Percentiles rank a stretch among this genome's conserved stretches.
Conservation (phyloP, 2,797 vertebrate genomes). For the Enteromius thamalakanensis region DNA sequence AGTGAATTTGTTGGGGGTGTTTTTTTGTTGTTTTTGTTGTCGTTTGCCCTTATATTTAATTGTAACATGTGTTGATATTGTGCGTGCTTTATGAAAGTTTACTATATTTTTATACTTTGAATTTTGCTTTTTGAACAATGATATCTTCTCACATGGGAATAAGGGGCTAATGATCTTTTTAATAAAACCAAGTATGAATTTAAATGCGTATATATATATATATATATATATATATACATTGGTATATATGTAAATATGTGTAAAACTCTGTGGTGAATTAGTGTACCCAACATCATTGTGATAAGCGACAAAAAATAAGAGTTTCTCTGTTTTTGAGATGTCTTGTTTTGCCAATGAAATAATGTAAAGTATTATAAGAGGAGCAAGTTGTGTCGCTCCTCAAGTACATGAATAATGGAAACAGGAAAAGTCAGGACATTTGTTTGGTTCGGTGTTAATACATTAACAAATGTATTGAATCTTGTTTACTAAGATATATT, state of each 20-base stretch:
- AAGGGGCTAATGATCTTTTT: conserved; percentile 85
- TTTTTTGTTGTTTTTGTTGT: conserved; percentile 57
- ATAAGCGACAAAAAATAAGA: conserved; percentile 37
- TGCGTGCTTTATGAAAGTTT: conserved; percentile 70
- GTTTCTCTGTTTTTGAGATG: conserved; percentile 50
- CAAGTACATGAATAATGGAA: not conserved
- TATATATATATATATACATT: not conserved
- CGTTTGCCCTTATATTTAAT: conserved; percentile 61
- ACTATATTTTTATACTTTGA: conserved; percentile 86
- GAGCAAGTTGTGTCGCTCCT: not conserved
- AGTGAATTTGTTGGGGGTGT: conserved; percentile 39
- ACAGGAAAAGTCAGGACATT: conserved; percentile 37
- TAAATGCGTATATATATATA: conserved; percentile 49
- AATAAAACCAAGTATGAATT: conserved; percentile 74
- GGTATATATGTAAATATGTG: conserved; percentile 63
- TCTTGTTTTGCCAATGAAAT: conserved; percentile 17
- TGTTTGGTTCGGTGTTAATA: conserved; percentile 41
- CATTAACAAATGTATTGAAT: conserved; percentile 48
- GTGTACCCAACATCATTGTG: conserved; percentile 57
- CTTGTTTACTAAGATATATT: conserved; percentile 25
- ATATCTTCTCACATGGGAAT: conserved; percentile 80
- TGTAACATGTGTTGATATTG: conserved; percentile 61
- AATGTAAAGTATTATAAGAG: conserved; percentile 1
- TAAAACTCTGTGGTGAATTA: conserved; percentile 58
- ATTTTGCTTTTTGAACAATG: conserved; percentile 78